phyloP scores from a whole-genome alignment of 2,888 invertebrate genomes.

The Villa cingulata region DNA sequence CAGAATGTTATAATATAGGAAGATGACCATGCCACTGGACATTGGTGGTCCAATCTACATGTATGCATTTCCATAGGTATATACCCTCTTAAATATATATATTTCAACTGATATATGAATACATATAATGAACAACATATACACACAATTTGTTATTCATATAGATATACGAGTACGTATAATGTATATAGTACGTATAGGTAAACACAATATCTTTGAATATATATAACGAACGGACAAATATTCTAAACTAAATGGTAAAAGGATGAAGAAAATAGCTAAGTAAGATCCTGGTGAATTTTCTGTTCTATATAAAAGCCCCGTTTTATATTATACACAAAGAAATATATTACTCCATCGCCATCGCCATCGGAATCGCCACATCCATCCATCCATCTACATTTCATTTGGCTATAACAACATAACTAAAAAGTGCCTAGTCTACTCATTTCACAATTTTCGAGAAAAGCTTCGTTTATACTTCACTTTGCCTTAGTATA shows the following conservation, averaged over 20 bases:
- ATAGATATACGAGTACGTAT: too few species aligned
- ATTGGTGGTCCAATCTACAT: constrained; percentile 5
- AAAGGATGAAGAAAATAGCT: constrained; percentile 7
- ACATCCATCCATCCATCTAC: too few species aligned
- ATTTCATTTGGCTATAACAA: too few species aligned
- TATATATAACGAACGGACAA: too few species aligned
- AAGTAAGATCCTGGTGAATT: constrained; percentile 9
- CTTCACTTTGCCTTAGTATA: too few species aligned
- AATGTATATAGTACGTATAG: too few species aligned
- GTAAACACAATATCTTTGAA: constrained; percentile 7
- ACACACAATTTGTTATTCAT: too few species aligned
- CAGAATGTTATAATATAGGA: constrained; percentile 10
- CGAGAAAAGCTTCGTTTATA: constrained; percentile 10
- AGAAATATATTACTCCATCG: constrained; percentile 12
- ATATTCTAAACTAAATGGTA: constrained; percentile 9
- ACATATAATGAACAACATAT: too few species aligned
- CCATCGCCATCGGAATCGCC: too few species aligned
- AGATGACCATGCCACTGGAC: constrained; percentile 10
- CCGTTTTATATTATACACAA: constrained; percentile 9
- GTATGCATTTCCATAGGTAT: neutral
- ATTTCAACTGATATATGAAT: neutral
- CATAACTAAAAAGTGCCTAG: constrained; percentile 8
- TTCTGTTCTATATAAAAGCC: too few species aligned
- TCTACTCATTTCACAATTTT: constrained; percentile 8
- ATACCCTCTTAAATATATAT: neutral